Conservation (phyloP, 1,140 invertebrate genomes). For the Zelostemma sp. region DNA sequence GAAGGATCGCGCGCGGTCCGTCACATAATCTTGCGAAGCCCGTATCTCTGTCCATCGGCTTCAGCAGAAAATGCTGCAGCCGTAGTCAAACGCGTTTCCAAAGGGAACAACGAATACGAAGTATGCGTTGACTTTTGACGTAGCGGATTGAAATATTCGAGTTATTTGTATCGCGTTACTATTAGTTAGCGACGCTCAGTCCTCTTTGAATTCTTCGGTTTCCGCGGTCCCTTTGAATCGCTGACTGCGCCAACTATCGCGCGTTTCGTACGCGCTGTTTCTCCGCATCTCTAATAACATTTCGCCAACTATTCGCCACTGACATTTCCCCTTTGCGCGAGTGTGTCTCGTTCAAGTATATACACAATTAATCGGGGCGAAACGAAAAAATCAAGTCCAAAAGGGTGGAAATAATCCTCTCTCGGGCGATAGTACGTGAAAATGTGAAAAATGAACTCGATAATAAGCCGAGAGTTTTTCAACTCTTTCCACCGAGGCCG, state of each 20-base stretch:
- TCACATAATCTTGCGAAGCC: conserved; percentile 28
- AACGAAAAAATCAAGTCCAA: too few species aligned
- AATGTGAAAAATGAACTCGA: too few species aligned
- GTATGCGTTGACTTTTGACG: not conserved
- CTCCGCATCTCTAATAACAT: conserved; percentile 47
- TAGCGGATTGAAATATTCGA: conserved; percentile 53
- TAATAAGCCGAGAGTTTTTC: conserved; percentile 23
- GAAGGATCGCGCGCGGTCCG: conserved; percentile 35
- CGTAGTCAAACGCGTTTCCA: too few species aligned
- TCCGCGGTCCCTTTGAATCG: conserved; percentile 61
- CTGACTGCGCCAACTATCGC: conserved; percentile 27
- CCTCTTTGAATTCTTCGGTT: conserved; percentile 52
- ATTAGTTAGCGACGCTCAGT: conserved; percentile 46
- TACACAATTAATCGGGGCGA: too few species aligned
- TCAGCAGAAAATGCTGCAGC: too few species aligned
- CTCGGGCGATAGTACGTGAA: too few species aligned
- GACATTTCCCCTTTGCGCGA: conserved; percentile 24
- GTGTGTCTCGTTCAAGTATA: too few species aligned
- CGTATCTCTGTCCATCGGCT: too few species aligned
- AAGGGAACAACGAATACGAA: too few species aligned
- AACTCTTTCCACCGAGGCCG: conserved; percentile 44
- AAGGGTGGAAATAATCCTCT: too few species aligned
- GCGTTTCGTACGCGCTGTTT: conserved; percentile 35
- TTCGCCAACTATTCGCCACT: conserved; percentile 54
- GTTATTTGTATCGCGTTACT: conserved; percentile 42